Evolutionary conservation across 2,888 invertebrate species (phyloP).

Genomic region (Sussaba pulchella): DNA sequence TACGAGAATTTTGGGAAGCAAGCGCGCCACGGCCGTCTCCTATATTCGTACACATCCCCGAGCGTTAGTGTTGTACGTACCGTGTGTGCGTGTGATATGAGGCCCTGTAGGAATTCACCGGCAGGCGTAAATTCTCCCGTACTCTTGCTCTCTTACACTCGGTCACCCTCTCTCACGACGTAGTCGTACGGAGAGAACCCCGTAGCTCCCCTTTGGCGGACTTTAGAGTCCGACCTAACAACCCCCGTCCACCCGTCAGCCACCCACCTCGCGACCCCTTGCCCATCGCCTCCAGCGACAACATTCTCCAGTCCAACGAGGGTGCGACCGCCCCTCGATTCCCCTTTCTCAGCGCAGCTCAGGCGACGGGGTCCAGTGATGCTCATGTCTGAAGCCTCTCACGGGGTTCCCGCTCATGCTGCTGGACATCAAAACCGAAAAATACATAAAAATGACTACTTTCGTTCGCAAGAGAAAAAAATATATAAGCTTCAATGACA

Average conservation of each 20-base stretch:
- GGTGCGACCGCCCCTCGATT: slow-evolving; percentile 81
- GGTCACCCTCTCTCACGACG: slow-evolving; percentile 59
- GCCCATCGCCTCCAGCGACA: slow-evolving; percentile 81
- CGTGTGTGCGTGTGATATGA: slow-evolving; percentile 79
- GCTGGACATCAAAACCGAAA: slow-evolving; percentile 36
- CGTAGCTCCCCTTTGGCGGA: slow-evolving; percentile 79
- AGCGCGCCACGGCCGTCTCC: slow-evolving; percentile 54
- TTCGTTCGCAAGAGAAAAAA: no score
- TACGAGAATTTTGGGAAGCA: slow-evolving; percentile 74
- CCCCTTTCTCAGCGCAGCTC: slow-evolving; percentile 68
- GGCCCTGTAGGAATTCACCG: slow-evolving; percentile 81
- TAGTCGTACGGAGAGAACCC: slow-evolving; percentile 19
- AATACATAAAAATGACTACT: no score
- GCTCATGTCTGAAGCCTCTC: slow-evolving; percentile 76
- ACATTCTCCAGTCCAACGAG: slow-evolving; percentile 82
- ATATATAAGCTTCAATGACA: no score
- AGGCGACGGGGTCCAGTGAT: slow-evolving; percentile 79
- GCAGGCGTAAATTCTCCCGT: slow-evolving; percentile 80
- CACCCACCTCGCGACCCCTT: slow-evolving; percentile 74
- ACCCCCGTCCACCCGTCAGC: slow-evolving; percentile 75
- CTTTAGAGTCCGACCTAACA: slow-evolving; percentile 82
- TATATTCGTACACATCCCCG: slow-evolving; percentile 30
- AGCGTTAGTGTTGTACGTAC: slow-evolving; percentile 37
- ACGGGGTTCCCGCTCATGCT: slow-evolving; percentile 37
- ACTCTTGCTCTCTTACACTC: slow-evolving; percentile 66